A percentile compares a stretch with the other conserved stretches of the same genome.
phyloP scores from a whole-genome alignment of 2,888 invertebrate species.

The Endotricha flammealis region DNA sequence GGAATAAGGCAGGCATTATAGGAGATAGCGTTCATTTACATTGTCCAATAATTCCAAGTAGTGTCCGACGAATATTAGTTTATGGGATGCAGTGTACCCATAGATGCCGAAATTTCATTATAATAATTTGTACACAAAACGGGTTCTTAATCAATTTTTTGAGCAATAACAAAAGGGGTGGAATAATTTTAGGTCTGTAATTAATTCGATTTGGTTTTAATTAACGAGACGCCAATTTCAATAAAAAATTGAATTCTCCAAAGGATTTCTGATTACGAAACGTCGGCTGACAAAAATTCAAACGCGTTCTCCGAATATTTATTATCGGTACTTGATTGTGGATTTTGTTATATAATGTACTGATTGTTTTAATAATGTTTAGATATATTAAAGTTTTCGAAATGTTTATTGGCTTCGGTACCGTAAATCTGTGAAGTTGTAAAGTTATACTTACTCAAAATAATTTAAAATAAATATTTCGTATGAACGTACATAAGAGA shows the following conservation, averaged over 20 bases:
- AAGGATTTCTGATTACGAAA: constrained; percentile 64
- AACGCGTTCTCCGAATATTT: constrained; percentile 30
- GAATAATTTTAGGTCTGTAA: constrained; percentile 60
- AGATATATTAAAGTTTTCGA: no score
- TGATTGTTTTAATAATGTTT: no score
- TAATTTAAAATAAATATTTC: no score
- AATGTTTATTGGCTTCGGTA: no score
- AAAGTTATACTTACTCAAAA: no score
- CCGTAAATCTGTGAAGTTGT: no score
- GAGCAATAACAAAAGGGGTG: constrained; percentile 39
- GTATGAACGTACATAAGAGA: no score
- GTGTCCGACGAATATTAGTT: constrained; percentile 77
- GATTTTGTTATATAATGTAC: no score
- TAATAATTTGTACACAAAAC: constrained; percentile 24
- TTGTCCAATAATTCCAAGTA: constrained; percentile 79
- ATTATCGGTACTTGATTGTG: constrained; percentile 9
- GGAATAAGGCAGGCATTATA: constrained; percentile 76
- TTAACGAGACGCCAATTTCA: constrained; percentile 70
- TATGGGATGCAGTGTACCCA: constrained; percentile 54
- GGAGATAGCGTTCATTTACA: constrained; percentile 79
- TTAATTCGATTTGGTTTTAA: constrained; percentile 74
- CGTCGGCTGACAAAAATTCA: constrained; percentile 37
- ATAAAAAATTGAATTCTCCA: constrained; percentile 58
- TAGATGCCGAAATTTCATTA: constrained; percentile 28
- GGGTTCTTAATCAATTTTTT: constrained; percentile 37